A percentile compares a stretch with the other conserved stretches of the same genome.
Conservation (phyloP, 2,113 vertebrate genomes). For the Arothron firmamentum region DNA sequence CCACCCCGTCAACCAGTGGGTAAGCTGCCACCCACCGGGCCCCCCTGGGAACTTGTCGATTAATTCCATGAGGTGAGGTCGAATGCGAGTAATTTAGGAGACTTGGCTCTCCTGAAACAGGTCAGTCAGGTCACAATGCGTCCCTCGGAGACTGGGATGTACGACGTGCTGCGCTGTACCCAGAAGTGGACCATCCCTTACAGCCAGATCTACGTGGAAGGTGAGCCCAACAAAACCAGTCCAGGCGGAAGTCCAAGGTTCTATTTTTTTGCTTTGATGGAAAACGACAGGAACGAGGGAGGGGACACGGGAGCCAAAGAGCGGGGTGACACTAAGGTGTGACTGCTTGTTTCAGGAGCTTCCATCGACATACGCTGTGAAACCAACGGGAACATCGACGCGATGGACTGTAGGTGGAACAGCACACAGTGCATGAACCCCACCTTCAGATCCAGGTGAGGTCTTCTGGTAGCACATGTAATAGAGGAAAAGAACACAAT, state of each 20-base stretch:
- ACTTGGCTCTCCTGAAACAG: constrained; percentile 17
- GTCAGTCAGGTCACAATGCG: constrained; percentile 69
- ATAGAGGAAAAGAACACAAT: no score
- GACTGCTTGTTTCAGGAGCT: constrained; percentile 53
- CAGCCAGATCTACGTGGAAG: constrained; percentile 69
- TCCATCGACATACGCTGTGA: constrained; percentile 80
- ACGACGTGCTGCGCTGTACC: constrained; percentile 83
- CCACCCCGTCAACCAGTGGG: constrained; percentile 66
- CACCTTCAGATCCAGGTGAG: constrained; percentile 68
- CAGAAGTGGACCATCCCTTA: constrained; percentile 76
- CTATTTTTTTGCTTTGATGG: background rate
- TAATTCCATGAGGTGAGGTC: background rate
- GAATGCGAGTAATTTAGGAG: background rate
- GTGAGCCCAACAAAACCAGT: constrained; percentile 30
- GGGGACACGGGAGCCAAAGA: background rate
- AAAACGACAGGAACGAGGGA: constrained; percentile 41
- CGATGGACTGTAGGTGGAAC: constrained; percentile 89
- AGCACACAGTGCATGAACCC: constrained; percentile 62
- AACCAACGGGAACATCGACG: constrained; percentile 79
- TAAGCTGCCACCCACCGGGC: constrained; percentile 46
- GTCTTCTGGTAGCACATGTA: background rate
- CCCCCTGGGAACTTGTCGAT: background rate
- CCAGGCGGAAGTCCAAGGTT: background rate
- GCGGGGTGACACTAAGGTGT: background rate
- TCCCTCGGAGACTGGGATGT: constrained; percentile 76